Base-by-base conservation (phyloP, 2,113 vertebrate genomes). In the Piliocolobus tephrosceles region DNA sequence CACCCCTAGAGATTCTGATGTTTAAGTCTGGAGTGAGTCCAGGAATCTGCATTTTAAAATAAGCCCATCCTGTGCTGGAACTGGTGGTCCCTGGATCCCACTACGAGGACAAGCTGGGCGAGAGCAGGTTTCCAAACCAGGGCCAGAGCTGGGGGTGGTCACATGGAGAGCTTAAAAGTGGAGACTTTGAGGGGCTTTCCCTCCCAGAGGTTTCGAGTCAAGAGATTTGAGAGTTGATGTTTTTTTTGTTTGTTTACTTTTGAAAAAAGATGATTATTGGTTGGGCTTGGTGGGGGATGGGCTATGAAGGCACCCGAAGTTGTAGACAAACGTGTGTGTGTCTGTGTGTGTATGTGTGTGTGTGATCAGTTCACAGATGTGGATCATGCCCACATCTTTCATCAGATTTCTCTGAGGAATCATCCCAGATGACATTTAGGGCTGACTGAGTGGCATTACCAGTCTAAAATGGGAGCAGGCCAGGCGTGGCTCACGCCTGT, bases 281-380 rank as follows among this genome's bases (percentile, higher is more conserved):
- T 32, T 70, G 52, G 35, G 32, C 7, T 83, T 57, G n/a, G 22
- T 27, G 6, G 45, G 3, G 13, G 18, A 30, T 30, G 8, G 6
- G 45, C 12, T 76, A 5, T 43, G 83, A 78, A 84, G 6, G 35
- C 35, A 70, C 45, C 1, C 0, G 10, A 18, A 61, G 35, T 32
- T 91, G 61, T 23, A 30, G 79, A 47, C 35, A 32, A 70, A 14
- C 4, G 17, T 35, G 43, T 84, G 22, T 79, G 20, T 14, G 52
- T 1, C 0, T 3, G 40, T 1, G 3, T 30, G 40, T 73, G 10
- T 25, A 4, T 66, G 4, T 66, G 2, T 83, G 32, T 2, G 75
- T 45, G 58, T 8, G 7, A 72, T 81, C 22, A 82, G 66, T 55
- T 55, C 52, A 55, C 52, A 55, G 6, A 55, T 55, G 52, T 55